These are phyloP conservation scores for Sula dactylatra DNA, from an alignment of 2,113 vertebrate genomes.

Conservation along the genomic window DNA sequence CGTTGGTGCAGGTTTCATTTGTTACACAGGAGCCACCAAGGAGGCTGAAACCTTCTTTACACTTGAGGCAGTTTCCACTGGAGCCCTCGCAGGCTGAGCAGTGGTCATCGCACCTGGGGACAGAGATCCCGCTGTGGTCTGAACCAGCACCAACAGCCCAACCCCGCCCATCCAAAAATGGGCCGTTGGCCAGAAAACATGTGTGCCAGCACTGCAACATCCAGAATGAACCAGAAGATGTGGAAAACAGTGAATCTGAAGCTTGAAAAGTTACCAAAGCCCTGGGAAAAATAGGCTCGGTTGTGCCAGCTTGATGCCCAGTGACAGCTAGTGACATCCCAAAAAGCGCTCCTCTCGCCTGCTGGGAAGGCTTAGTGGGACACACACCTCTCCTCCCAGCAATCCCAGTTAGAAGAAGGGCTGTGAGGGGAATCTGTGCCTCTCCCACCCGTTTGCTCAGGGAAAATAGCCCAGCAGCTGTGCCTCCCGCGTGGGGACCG, in stretches of 20 bases:
- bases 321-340: neutral
- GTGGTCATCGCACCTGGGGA: constrained; percentile 84
- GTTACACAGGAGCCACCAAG: constrained; percentile 79
- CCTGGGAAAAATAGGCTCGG: neutral
- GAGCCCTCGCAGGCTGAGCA: constrained; percentile 83
- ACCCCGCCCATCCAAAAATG: neutral
- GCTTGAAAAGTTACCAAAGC: neutral
- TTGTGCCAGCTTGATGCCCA: neutral
- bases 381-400: neutral
- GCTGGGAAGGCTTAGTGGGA: neutral
- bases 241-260: neutral
- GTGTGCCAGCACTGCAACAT: neutral
- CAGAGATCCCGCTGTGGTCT: neutral
- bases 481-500: neutral
- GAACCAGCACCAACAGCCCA: neutral
- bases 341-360: neutral
- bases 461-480: neutral
- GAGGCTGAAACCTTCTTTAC: constrained; percentile 83
- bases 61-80: constrained; percentile 80
- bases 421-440: neutral
- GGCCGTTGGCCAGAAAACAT: neutral
- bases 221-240: neutral
- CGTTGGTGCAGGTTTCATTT: constrained; percentile 86
- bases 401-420: neutral
- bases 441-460: neutral